Evolutionary conservation across 2,888 invertebrate species (phyloP).

Genomic region (Agrotis puta): DNA sequence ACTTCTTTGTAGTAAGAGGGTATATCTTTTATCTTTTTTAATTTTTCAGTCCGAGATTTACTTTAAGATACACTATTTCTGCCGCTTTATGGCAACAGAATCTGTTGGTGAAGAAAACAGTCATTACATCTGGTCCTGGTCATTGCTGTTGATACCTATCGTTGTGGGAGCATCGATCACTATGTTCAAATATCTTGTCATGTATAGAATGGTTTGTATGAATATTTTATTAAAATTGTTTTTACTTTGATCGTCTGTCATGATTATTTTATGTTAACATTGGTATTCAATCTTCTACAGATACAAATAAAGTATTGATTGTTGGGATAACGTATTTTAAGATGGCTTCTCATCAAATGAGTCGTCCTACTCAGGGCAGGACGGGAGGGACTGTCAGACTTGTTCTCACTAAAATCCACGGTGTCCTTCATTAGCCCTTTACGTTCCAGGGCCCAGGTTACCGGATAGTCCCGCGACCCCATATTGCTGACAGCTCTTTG

Average conservation of each 20-base stretch:
- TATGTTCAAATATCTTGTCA: slow-evolving; percentile 45
- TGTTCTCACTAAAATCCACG: too few species aligned
- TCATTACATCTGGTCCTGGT: slow-evolving; percentile 57
- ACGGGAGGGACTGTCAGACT: too few species aligned
- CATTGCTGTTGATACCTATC: slow-evolving; percentile 43
- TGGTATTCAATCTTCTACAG: too few species aligned
- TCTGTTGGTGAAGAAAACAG: slow-evolving; percentile 4
- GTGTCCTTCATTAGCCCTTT: too few species aligned
- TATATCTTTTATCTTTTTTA: neutral
- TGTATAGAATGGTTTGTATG: slow-evolving; percentile 46
- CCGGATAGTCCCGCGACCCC: too few species aligned
- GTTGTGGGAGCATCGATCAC: slow-evolving; percentile 47
- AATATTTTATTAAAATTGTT: neutral
- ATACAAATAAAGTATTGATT: too few species aligned
- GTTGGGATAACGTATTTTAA: too few species aligned
- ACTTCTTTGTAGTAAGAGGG: too few species aligned
- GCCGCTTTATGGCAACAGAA: slow-evolving; percentile 37
- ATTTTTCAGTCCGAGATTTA: slow-evolving; percentile 65
- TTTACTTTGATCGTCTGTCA: neutral
- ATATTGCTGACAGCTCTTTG: too few species aligned
- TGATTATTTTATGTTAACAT: neutral
- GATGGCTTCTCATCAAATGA: too few species aligned
- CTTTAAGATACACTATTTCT: slow-evolving; percentile 58
- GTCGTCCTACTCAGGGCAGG: too few species aligned
- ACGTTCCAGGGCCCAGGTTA: too few species aligned